Percentiles rank a stretch among this genome's conserved stretches.
Conservation (phyloP, 2,797 vertebrate species). For the Chiloscyllium punctatum region DNA sequence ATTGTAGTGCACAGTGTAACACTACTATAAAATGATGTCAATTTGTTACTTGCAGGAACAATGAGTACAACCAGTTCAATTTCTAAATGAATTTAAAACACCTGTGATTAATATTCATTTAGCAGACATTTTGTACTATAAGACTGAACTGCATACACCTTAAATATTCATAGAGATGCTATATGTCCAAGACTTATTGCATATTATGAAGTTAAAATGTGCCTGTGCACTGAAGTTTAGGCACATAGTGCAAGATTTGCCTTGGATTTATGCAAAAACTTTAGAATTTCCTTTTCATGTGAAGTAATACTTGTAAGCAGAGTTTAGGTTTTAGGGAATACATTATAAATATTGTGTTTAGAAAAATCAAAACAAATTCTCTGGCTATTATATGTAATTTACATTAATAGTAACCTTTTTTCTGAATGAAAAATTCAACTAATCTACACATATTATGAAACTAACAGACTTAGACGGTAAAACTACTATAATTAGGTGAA, state of each 20-base stretch:
- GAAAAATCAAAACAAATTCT: not conserved
- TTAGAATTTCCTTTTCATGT: constrained; percentile 16
- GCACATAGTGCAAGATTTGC: constrained; percentile 28
- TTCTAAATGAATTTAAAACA: not conserved
- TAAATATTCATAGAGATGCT: not conserved
- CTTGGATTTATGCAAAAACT: constrained; percentile 29
- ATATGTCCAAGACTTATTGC: constrained; percentile 14
- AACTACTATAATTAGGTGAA: constrained; percentile 24
- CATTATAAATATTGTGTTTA: not conserved
- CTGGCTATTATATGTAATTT: not conserved
- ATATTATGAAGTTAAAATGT: constrained; percentile 13
- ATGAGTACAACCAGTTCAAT: constrained; percentile 26
- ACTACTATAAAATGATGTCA: constrained; percentile 30
- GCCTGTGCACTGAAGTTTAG: not conserved
- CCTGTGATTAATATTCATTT: constrained; percentile 1
- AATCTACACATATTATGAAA: constrained; percentile 1
- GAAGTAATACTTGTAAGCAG: not conserved
- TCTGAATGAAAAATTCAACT: not conserved
- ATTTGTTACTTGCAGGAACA: constrained; percentile 9
- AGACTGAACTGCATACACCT: not conserved
- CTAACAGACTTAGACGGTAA: not conserved
- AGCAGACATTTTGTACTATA: not conserved
- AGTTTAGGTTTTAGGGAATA: not conserved
- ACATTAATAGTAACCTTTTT: not conserved
- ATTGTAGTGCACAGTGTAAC: constrained; percentile 31